Percentiles rank a stretch among this genome's conserved stretches.
Conservation (phyloP, 2,797 vertebrate species). For the Okamejei kenojei region DNA sequence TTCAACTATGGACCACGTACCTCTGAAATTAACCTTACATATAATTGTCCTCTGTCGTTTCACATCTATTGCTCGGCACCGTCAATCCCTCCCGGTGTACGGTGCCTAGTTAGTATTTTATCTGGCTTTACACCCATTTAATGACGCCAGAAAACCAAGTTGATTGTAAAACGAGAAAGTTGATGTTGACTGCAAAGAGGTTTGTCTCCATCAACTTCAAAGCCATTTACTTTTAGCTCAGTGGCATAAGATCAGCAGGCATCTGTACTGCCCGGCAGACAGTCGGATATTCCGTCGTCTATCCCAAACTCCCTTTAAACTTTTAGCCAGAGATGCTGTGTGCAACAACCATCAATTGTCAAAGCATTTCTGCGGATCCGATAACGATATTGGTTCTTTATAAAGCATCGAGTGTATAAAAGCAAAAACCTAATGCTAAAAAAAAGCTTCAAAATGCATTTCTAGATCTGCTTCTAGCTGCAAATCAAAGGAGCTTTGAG, state of each 20-base stretch:
- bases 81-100: background rate
- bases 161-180: background rate
- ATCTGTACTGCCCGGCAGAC: background rate
- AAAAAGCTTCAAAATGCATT: background rate
- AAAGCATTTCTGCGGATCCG: background rate
- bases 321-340: conserved; percentile 6
- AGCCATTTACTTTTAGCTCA: conserved; percentile 12
- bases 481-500: conserved; percentile 21
- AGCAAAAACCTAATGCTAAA: background rate
- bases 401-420: background rate
- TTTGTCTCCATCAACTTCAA: background rate
- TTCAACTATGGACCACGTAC: background rate
- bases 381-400: background rate
- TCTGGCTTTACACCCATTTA: background rate
- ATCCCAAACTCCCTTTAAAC: background rate
- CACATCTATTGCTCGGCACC: background rate
- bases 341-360: background rate
- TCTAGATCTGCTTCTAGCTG: background rate
- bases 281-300: background rate
- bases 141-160: background rate
- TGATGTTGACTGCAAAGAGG: background rate
- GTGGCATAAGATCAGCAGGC: background rate
- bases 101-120: background rate
- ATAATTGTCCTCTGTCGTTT: background rate
- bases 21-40: background rate